Evolutionary conservation across 2,888 invertebrate species (phyloP), one percentile per base, ranked within the genome.

Genomic region (Drosophila pseudotalamancana): DNA sequence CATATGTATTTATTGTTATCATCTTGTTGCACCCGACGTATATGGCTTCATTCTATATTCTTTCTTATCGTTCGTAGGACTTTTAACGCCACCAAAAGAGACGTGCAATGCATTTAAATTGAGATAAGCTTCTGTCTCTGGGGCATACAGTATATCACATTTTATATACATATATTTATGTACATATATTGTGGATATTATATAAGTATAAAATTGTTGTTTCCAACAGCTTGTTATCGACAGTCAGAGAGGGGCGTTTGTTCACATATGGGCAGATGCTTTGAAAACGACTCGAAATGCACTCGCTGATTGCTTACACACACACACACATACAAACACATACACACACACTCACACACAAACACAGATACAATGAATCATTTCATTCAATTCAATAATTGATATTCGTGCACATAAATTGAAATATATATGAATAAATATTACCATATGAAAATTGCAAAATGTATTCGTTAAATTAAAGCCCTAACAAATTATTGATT

Each of bases 221-320:
- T 21, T n/a, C 45, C 35, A 29, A 60, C 35, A 37, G 23, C 16
- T 14, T 11, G 37, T 23, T 66, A 70, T 70, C 49, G 37, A 14
- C 32, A 50, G 46, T 45, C 21, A 42, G 63, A 48, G 34, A 68
- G 74, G 71, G 71, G 71, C 71, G 71, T 71, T 31, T 66, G 16
- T 42, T 49, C 55, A 32, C 49, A 73, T 42, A 43, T 62, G 49
- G 37, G 21, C 68, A 73, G 61, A 48, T 55, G 55, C 56, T 42
- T 40, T 31, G 6, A 49, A 53, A 63, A 54, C 11, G 39, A 46
- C 21, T 63, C 53, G 46, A 42, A 67, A 34, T 72, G 54, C 62
- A 63, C 27, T 31, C 46, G 29, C 18, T 60, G 37, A 59, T 60
- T 59, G 46, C 31, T 19, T 45, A 31, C 39, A 27, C 18, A 34